These are phyloP conservation scores for Lysiphlebus fabarum DNA, from an alignment of 1,140 invertebrate genomes.

Conservation along the genomic window DNA sequence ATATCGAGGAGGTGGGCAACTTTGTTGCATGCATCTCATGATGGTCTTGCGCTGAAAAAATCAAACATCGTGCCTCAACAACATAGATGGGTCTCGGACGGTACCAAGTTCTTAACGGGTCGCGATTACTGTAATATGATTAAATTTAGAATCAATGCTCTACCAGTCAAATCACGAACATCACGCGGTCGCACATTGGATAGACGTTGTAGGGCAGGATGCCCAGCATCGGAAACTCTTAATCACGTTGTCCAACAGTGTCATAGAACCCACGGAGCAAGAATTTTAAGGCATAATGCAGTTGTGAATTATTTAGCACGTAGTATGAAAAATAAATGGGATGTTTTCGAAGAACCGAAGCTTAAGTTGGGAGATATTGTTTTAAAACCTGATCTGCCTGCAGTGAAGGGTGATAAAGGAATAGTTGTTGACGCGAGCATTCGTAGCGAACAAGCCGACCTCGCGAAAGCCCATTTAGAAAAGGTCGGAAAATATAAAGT, in stretches of 20 bases:
- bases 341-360: conserved; percentile 5
- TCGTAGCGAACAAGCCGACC: not conserved
- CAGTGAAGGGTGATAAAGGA: not conserved
- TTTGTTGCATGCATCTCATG: conserved; percentile 11
- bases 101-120: conserved; percentile 23
- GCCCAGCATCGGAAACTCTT: conserved; percentile 7
- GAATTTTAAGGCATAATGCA: conserved; percentile 17
- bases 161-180: conserved; percentile 27
- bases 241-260: conserved; percentile 20
- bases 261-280: conserved; percentile 14
- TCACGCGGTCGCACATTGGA: conserved; percentile 16
- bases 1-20: no score
- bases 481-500: no score
- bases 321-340: not conserved
- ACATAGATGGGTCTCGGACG: conserved; percentile 27
- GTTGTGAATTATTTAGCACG: conserved; percentile 3
- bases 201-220: conserved; percentile 29
- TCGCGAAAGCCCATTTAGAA: no score
- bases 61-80: conserved; percentile 21
- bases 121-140: conserved; percentile 26
- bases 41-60: conserved; percentile 23
- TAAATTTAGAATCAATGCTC: conserved; percentile 28
- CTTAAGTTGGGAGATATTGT: conserved; percentile 8
- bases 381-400: conserved; percentile 24
- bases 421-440: conserved; percentile 25